Percentiles rank a stretch among this genome's conserved stretches.
Evolutionary conservation across 2,888 invertebrate genomes (phyloP).

Genomic region (Melieria omissa): DNA sequence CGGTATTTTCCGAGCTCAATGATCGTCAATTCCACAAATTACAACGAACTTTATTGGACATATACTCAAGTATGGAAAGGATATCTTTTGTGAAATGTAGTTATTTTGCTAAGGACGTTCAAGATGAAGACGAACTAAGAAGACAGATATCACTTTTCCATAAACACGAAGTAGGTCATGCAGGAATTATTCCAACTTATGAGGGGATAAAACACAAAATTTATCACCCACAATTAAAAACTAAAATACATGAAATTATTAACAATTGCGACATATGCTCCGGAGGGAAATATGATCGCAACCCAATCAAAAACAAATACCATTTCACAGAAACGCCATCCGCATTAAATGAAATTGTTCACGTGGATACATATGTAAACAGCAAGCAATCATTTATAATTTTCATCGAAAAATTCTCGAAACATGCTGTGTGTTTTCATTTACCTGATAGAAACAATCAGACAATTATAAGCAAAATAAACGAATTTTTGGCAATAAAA

Average conservation of each 20-base stretch:
- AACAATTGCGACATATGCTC: slow-evolving; percentile 42
- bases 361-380: slow-evolving; percentile 23
- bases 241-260: slow-evolving; percentile 36
- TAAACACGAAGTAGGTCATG: slow-evolving; percentile 44
- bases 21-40: slow-evolving; percentile 24
- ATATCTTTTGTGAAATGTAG: slow-evolving; percentile 2
- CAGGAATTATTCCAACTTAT: slow-evolving; percentile 40
- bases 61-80: slow-evolving; percentile 15
- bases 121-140: slow-evolving; percentile 36
- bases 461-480: slow-evolving; percentile 22
- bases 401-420: slow-evolving; percentile 39
- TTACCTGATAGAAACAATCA: slow-evolving; percentile 24
- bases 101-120: slow-evolving; percentile 34
- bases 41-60: slow-evolving; percentile 28
- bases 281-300: slow-evolving; percentile 40
- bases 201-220: slow-evolving; percentile 39
- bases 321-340: slow-evolving; percentile 34
- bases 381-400: slow-evolving; percentile 35
- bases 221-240: slow-evolving; percentile 36
- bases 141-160: slow-evolving; percentile 41
- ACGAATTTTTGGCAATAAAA: slow-evolving; percentile 29
- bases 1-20: slow-evolving; percentile 30
- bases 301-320: slow-evolving; percentile 36
- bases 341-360: slow-evolving; percentile 18
- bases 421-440: slow-evolving; percentile 24